phyloP scores from a whole-genome alignment of 2,888 invertebrate species.

The Clunio marinus region DNA sequence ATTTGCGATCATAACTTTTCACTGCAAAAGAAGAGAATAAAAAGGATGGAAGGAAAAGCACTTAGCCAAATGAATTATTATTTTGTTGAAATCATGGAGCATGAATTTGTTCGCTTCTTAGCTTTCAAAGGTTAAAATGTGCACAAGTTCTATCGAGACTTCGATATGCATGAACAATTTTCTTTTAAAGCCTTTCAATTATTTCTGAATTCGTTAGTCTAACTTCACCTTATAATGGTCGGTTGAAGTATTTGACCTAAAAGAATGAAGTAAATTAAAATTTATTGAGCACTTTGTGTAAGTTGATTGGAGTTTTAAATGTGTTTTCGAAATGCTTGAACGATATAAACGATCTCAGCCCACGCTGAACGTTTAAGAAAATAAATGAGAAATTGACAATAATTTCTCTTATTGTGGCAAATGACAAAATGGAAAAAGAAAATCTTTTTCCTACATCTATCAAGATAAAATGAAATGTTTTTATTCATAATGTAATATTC shows the following conservation, averaged over 20 bases:
- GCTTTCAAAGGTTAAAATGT: neutral
- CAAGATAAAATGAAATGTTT: constrained; percentile 27
- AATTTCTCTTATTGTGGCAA: constrained; percentile 27
- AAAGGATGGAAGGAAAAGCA: neutral
- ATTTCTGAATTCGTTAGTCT: too few relatives aligned
- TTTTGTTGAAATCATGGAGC: constrained; percentile 7
- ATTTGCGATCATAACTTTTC: neutral
- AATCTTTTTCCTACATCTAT: neutral
- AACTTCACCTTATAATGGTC: too few relatives aligned
- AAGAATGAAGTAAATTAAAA: too few relatives aligned
- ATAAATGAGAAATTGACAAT: constrained; percentile 33
- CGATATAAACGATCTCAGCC: neutral
- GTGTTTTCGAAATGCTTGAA: neutral
- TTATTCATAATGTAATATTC: constrained; percentile 27
- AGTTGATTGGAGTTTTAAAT: constrained; percentile 21
- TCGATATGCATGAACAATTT: too few relatives aligned
- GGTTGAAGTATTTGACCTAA: too few relatives aligned
- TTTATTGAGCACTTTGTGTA: neutral
- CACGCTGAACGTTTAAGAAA: neutral
- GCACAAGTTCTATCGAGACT: too few relatives aligned
- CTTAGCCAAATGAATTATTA: constrained; percentile 18
- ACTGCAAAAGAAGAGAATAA: neutral
- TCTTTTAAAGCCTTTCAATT: too few relatives aligned
- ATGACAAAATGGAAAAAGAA: neutral
- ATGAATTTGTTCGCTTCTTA: neutral